Evolutionary conservation across 2,113 vertebrate species (phyloP).

Genomic region (Tupaia chinensis): DNA sequence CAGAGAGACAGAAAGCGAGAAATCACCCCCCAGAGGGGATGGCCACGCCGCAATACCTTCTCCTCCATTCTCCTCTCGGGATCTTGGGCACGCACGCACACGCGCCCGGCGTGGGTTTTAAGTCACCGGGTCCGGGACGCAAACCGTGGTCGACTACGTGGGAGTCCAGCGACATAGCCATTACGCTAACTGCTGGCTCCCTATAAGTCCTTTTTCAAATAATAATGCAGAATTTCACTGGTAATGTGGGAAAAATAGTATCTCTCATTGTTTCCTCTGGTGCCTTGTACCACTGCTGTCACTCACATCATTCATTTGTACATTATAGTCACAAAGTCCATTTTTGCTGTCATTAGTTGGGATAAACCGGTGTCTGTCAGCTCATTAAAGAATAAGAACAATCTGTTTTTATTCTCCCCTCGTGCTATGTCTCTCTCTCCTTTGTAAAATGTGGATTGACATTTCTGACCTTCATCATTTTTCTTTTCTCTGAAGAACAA

Average conservation of each 20-base stretch:
- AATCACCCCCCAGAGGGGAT: no score
- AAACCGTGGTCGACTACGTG: no score
- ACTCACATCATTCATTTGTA: not conserved
- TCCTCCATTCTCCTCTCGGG: no score
- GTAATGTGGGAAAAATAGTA: not conserved
- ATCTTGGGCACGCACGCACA: no score
- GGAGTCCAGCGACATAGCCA: no score
- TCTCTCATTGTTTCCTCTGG: not conserved
- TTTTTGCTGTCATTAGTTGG: conserved; percentile 16
- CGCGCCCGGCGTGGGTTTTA: no score
- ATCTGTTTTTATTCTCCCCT: not conserved
- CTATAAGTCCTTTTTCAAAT: not conserved
- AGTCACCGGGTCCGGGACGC: no score
- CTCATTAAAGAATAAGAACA: not conserved
- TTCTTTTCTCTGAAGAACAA: not conserved
- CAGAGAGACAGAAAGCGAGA: no score
- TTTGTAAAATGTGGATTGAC: not conserved
- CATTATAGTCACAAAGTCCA: not conserved
- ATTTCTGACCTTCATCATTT: not conserved
- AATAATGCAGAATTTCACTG: not conserved
- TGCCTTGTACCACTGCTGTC: not conserved
- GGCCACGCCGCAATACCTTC: no score
- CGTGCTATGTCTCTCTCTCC: not conserved
- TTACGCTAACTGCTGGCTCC: no score
- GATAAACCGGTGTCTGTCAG: not conserved